A percentile compares a stretch with the other conserved stretches of the same genome.
Evolutionary conservation across 2,113 vertebrate genomes (phyloP).

Genomic region (Carollia perspicillata): DNA sequence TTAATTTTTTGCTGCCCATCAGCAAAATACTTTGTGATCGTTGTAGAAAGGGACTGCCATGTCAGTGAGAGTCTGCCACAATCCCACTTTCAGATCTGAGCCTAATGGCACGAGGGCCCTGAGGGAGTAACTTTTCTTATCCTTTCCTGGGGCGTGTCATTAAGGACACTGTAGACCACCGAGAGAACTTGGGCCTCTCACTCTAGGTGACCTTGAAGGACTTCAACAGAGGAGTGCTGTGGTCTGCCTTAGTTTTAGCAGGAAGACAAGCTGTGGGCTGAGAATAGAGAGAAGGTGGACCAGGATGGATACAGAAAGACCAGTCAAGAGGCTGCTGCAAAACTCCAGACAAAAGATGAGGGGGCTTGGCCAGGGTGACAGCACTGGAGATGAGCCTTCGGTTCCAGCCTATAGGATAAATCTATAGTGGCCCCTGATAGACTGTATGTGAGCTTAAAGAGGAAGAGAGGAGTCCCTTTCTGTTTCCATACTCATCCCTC

Average conservation of each 20-base stretch:
- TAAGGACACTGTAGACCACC: too few relatives aligned
- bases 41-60: not conserved
- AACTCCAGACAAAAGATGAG: not conserved
- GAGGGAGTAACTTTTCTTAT: not conserved
- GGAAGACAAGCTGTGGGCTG: not conserved
- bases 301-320: not conserved
- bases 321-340: not conserved
- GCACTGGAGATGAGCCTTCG: fast-evolving
- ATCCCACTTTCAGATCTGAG: not conserved
- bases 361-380: not conserved
- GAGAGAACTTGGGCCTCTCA: not conserved
- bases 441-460: not conserved
- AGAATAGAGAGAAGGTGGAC: not conserved
- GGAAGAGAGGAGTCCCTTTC: not conserved
- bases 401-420: not conserved
- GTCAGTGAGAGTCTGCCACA: not conserved
- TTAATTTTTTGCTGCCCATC: not conserved
- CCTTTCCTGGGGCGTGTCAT: not conserved
- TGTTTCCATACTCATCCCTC: not conserved
- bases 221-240: fast-evolving
- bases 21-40: not conserved
- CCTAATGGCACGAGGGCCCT: not conserved
- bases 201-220: not conserved
- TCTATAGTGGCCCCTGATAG: not conserved
- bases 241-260: not conserved